Evolutionary conservation across 2,888 invertebrate species (phyloP).

Genomic region (Chrysotoxum bicinctum): DNA sequence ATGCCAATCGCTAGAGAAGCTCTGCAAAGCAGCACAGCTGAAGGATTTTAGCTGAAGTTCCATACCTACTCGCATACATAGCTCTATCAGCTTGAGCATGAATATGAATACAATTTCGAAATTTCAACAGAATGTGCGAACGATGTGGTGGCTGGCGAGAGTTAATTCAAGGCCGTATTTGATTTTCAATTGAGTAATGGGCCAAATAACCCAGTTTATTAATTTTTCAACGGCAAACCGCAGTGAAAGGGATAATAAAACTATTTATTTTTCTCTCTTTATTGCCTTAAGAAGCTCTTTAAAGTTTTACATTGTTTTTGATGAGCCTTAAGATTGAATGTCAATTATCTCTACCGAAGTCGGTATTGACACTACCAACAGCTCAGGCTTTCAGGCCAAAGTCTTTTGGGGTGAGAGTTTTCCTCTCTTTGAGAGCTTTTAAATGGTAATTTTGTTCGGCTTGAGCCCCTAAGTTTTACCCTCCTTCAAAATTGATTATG

Average conservation of each 20-base stretch:
- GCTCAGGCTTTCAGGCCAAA: too few relatives aligned
- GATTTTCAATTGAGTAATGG: not conserved
- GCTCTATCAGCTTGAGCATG: conserved; percentile 56
- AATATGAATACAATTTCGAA: conserved; percentile 72
- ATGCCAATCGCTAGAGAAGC: conserved; percentile 63
- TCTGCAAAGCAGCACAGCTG: conserved; percentile 49
- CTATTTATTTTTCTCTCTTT: too few relatives aligned
- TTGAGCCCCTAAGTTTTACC: too few relatives aligned
- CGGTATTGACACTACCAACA: too few relatives aligned
- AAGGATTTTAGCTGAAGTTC: conserved; percentile 52
- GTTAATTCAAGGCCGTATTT: not conserved
- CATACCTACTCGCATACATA: conserved; percentile 4
- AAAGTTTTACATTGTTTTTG: too few relatives aligned
- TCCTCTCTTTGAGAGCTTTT: too few relatives aligned
- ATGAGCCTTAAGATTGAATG: too few relatives aligned
- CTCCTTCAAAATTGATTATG: too few relatives aligned
- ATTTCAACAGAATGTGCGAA: conserved; percentile 66
- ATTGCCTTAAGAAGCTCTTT: not conserved
- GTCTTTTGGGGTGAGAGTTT: too few relatives aligned
- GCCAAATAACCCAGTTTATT: not conserved
- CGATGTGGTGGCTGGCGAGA: not conserved
- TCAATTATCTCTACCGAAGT: too few relatives aligned
- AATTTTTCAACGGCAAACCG: not conserved
- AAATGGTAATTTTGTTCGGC: too few relatives aligned
- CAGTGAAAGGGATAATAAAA: not conserved